A percentile compares a stretch with the other conserved stretches of the same genome.
Evolutionary conservation across 2,797 vertebrate species (phyloP).

Genomic region (Amblyraja radiata): DNA sequence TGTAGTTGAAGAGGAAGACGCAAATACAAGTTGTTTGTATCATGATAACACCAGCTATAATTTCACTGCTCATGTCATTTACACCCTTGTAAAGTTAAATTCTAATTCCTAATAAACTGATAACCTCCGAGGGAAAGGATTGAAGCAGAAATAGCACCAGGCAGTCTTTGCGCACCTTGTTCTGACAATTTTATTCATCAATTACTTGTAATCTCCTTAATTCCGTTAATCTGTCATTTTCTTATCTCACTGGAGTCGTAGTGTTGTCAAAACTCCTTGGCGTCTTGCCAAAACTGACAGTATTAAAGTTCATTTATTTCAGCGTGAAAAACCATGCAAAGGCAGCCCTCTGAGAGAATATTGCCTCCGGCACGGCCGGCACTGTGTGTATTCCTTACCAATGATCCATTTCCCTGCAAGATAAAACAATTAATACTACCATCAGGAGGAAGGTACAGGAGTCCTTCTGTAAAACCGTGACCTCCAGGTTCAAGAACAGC

Average conservation of each 20-base stretch:
- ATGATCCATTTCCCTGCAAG: background rate
- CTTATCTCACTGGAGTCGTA: slow-evolving; percentile 22
- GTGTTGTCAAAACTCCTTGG: slow-evolving; percentile 10
- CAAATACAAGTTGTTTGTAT: background rate
- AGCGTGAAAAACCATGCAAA: background rate
- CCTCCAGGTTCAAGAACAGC: too few relatives aligned
- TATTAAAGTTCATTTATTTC: slow-evolving; percentile 20
- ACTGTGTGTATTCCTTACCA: background rate
- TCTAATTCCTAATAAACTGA: slow-evolving; percentile 19
- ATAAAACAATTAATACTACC: too few relatives aligned
- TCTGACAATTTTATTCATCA: slow-evolving; percentile 24
- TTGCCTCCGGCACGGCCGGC: background rate
- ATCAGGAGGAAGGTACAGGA: too few relatives aligned
- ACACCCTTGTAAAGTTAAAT: background rate
- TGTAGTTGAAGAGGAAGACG: background rate
- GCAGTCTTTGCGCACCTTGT: background rate
- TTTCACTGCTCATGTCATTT: background rate
- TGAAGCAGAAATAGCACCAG: slow-evolving; percentile 24
- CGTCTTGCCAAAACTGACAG: slow-evolving; percentile 1
- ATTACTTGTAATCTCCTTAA: slow-evolving; percentile 35
- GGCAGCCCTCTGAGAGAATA: background rate
- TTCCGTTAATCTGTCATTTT: slow-evolving; percentile 33
- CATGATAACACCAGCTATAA: background rate
- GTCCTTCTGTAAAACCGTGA: too few relatives aligned
- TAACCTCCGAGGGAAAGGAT: background rate